Base-by-base conservation (phyloP, 2,888 invertebrate genomes). In the Pandemis corylana region DNA sequence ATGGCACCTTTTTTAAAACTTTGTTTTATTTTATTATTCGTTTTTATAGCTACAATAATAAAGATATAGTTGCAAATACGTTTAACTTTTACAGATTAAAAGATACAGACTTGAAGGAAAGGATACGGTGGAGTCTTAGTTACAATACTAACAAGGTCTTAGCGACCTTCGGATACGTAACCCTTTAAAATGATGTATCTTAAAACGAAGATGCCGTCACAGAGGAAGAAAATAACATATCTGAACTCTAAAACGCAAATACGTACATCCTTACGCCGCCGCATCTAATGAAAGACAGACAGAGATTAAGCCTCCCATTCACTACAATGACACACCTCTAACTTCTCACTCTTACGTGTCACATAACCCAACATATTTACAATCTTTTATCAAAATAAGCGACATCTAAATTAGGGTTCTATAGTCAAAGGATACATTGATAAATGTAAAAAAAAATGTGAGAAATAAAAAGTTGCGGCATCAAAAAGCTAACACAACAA, bases 401-500 rank as follows among this genome's bases (percentile, higher is more conserved):
- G 71, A 72, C 74, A 69, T 69, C 74, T 70, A 74, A 74, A 74
- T 74, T 74, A 70, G 74, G 74, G 74, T 70, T 70, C 74, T 74
- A 74, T 69, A 74, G 74, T 74, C 69, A 70, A 51, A 74, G 69
- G 74, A 74, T 74, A 71, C 75, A 71, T 71, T 75, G 71, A 75
- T 67, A 70, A 75, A 75, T 75, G 75, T 64, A 46, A 44, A 69
- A 73, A 74, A 75, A 75, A 68, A 12, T 68, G 42, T 15, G 63
- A 28, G 63, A 42, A 63, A n/a, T 36, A 63, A 74, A 66, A 70
- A 65, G 51, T 59, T 70, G 70, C 75, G 75, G 75, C 77, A 78
- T 77, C 79, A 69, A 68, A 80, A 71, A 80, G 78, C 74, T 76
- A 80, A 78, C 80, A 78, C 78, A 78, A 78, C 81, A 83, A 81